phyloP scores from a whole-genome alignment of 2,113 vertebrate genomes.

The Tautogolabrus adspersus region DNA sequence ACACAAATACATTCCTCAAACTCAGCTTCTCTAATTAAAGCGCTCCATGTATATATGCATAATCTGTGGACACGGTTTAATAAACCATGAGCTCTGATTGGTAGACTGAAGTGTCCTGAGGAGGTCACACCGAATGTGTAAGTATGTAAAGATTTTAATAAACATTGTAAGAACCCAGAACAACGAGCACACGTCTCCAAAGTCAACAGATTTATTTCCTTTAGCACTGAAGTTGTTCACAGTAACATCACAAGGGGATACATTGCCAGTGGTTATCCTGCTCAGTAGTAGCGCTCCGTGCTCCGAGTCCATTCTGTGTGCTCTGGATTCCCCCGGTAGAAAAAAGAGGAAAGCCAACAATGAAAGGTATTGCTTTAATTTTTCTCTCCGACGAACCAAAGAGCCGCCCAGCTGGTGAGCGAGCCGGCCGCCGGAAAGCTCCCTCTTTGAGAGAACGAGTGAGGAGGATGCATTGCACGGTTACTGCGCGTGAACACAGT shows the following conservation, averaged over 20 bases:
- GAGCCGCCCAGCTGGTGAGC: slow-evolving; percentile 66
- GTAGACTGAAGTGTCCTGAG: too few species aligned
- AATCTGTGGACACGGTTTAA: too few species aligned
- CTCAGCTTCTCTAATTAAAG: too few species aligned
- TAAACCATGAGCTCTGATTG: too few species aligned
- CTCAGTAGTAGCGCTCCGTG: slow-evolving; percentile 79
- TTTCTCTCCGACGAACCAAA: slow-evolving; percentile 84
- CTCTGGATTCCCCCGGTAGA: slow-evolving; percentile 86
- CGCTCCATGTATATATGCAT: too few species aligned
- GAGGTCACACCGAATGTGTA: too few species aligned
- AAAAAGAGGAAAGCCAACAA: slow-evolving; percentile 84
- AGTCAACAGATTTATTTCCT: slow-evolving; percentile 97
- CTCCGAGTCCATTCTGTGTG: slow-evolving; percentile 76
- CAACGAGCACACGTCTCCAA: slow-evolving; percentile 45
- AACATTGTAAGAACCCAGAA: not conserved
- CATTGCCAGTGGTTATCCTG: slow-evolving; percentile 87
- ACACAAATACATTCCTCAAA: too few species aligned
- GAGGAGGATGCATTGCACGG: slow-evolving; percentile 85
- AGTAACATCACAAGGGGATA: slow-evolving; percentile 94
- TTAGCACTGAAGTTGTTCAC: slow-evolving; percentile 95
- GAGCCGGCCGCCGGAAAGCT: slow-evolving; percentile 77
- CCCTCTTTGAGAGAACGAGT: slow-evolving; percentile 84
- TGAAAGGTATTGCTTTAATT: slow-evolving; percentile 93
- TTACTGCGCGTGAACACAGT: slow-evolving; percentile 73
- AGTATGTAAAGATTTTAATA: too few species aligned